Evolutionary conservation across 2,113 vertebrate genomes (phyloP).

Genomic region (Acanthochromis polyacanthus): DNA sequence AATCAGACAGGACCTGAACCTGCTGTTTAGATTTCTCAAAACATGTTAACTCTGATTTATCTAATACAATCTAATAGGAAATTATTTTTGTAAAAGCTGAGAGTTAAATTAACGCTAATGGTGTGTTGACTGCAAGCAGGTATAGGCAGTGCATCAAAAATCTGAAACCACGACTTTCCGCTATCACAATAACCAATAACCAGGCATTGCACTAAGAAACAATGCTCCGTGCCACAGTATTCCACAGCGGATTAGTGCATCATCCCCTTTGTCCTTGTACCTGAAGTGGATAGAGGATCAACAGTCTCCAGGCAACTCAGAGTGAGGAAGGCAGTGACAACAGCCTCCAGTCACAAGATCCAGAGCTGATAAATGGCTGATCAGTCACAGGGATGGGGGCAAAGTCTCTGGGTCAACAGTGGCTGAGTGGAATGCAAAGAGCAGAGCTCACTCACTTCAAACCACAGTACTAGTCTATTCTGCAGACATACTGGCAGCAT

Average conservation of each 20-base stretch:
- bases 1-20: not conserved
- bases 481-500: not conserved
- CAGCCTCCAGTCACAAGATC: constrained; percentile 72
- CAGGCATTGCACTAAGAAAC: constrained; percentile 5
- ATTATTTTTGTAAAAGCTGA: not conserved
- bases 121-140: not conserved
- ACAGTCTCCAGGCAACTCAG: constrained; percentile 72
- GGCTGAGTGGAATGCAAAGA: constrained; percentile 75
- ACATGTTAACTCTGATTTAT: not conserved
- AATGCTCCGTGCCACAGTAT: constrained; percentile 11
- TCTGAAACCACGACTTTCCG: not conserved
- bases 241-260: constrained; percentile 47
- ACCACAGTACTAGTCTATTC: constrained; percentile 12
- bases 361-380: constrained; percentile 76
- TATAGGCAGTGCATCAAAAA: not conserved
- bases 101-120: not conserved
- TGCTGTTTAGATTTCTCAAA: not conserved
- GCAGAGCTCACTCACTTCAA: constrained; percentile 29
- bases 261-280: constrained; percentile 62
- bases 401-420: constrained; percentile 75
- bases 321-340: constrained; percentile 53
- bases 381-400: constrained; percentile 69
- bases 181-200: constrained; percentile 6
- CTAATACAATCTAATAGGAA: not conserved
- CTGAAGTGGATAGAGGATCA: constrained; percentile 49